Percentiles rank a stretch among this genome's conserved stretches.
These are phyloP conservation scores for Drosophila suzukii DNA, from an alignment of 1,140 invertebrate genomes.

Conservation along the genomic window DNA sequence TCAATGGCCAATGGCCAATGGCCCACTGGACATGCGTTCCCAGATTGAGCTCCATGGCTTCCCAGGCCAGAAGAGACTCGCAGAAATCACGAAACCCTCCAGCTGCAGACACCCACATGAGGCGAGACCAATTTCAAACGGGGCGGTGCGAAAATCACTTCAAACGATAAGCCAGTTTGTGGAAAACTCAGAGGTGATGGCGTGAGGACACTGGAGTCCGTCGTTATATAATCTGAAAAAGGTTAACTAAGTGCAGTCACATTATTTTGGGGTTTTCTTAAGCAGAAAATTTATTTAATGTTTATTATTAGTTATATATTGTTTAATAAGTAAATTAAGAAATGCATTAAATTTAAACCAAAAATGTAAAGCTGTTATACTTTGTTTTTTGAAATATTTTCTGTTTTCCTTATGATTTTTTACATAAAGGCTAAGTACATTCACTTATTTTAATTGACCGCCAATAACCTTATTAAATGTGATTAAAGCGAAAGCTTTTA, in stretches of 20 bases:
- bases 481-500: background rate
- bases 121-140: slow-evolving; percentile 35
- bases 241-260: no score
- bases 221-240: background rate
- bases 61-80: slow-evolving; percentile 24
- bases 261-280: no score
- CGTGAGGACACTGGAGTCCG: background rate
- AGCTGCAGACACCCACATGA: slow-evolving; percentile 57
- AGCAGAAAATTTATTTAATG: no score
- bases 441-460: background rate
- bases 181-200: slow-evolving; percentile 1
- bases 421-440: background rate
- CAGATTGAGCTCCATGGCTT: slow-evolving; percentile 6
- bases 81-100: background rate
- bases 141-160: slow-evolving; percentile 60
- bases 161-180: slow-evolving; percentile 20
- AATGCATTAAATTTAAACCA: no score
- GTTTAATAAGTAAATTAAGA: no score
- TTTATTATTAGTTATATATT: no score
- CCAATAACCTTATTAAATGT: background rate
- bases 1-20: slow-evolving; percentile 34
- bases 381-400: no score
- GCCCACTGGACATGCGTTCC: background rate
- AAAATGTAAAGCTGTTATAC: no score
- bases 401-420: no score